Evolutionary conservation across 2,797 vertebrate genomes (phyloP), one percentile per base, ranked within the genome.

Genomic region (Acanthiza pusilla): DNA sequence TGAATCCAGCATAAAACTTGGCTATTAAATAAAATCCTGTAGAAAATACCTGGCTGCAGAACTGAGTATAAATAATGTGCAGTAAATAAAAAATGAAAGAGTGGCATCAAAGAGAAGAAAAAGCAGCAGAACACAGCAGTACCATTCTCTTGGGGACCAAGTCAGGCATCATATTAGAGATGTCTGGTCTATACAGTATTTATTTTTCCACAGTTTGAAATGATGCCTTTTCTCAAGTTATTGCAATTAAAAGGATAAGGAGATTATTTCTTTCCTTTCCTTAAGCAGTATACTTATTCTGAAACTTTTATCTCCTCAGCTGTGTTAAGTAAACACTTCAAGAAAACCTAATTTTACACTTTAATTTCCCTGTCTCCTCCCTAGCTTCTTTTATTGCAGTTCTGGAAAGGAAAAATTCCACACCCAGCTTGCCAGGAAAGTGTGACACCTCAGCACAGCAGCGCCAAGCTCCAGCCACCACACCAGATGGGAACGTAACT

Each of bases 391-490:
- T 50, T 86, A 73, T 2, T 79, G 45, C 32, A 67, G 29, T 58
- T 87, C 50, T n/a, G n/a, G 23, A 43, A 81, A 80, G 85, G 36
- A 70, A 36, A 89, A 84, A 86, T 47, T 84, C 34, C 38, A 74
- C 22, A 42, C 11, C 16, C 6, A 1, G 20, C 36, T 54, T 78
- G 40, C 74, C 66, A 90, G 68, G 43, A 36, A 62, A 75, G 50
- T 0, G 0, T 51, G 71, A 79, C 0, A 0, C 8, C 30, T 55
- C 50, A 88, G 48, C 58, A 83, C 2, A 8, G 32, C 7, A 5
- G 22, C 65, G 51, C 51, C 5, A 4, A 65, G 50, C 65, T 72
- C 67, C 51, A 89, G 81, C 9, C 50, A 29, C 36, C 22, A 9
- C 55, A 71, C 32, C 72, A 36, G 48, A 43, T 13, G 61, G 43